Conservation (phyloP, 2,888 invertebrate genomes). For the Caenorhabditis sp. region DNA sequence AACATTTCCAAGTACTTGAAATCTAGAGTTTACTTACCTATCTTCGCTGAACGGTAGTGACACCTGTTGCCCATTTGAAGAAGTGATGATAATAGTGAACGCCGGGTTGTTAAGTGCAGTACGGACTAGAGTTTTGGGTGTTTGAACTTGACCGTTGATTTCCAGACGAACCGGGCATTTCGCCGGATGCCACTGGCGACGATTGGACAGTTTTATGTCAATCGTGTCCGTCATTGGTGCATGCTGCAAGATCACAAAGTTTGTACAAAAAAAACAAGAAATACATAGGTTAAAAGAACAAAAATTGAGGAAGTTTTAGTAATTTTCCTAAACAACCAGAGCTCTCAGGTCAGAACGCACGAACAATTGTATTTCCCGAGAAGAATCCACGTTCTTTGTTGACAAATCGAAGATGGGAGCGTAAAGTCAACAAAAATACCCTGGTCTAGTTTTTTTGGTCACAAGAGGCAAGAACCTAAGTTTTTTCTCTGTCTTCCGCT, state of each 20-base stretch:
- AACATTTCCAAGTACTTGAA: not conserved
- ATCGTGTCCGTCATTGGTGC: constrained; percentile 59
- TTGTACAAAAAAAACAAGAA: constrained; percentile 1
- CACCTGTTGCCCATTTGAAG: constrained; percentile 30
- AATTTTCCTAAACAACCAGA: too few species aligned
- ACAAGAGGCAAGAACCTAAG: constrained; percentile 6
- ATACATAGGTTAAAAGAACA: constrained; percentile 1
- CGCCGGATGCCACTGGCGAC: constrained; percentile 40
- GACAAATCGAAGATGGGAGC: constrained; percentile 26
- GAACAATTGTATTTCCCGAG: not conserved
- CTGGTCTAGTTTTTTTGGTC: constrained; percentile 26
- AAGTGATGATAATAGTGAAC: constrained; percentile 27
- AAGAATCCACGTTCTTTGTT: constrained; percentile 12
- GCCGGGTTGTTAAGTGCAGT: constrained; percentile 22
- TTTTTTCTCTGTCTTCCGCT: not conserved
- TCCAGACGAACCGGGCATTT: constrained; percentile 41
- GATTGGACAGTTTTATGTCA: constrained; percentile 33
- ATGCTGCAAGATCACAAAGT: constrained; percentile 57
- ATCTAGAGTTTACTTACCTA: constrained; percentile 33
- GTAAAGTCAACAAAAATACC: constrained; percentile 55
- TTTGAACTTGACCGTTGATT: constrained; percentile 22
- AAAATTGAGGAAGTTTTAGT: too few species aligned
- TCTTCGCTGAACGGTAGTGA: constrained; percentile 46
- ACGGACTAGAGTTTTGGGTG: constrained; percentile 37
- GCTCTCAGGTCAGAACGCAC: too few species aligned